Conservation (phyloP, 2,113 vertebrate genomes). For the Corythornis cristatus region DNA sequence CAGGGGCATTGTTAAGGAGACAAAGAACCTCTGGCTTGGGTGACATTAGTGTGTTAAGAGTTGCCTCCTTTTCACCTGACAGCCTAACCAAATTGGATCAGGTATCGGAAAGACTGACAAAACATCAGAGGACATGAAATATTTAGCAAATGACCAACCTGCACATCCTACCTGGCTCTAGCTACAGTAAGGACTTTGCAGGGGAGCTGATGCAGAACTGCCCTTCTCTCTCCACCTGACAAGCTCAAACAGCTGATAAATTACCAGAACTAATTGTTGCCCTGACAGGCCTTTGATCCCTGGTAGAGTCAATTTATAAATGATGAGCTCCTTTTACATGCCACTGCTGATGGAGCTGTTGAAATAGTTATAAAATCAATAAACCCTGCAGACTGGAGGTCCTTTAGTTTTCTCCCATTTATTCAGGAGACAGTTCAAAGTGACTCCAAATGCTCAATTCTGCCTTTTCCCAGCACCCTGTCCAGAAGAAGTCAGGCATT, state of each 20-base stretch:
- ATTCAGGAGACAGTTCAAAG: slow-evolving; percentile 24
- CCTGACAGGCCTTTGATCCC: slow-evolving; percentile 41
- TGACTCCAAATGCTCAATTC: neutral
- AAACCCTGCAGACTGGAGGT: neutral
- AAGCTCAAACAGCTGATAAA: slow-evolving; percentile 41
- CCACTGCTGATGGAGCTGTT: neutral
- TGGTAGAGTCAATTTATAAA: slow-evolving; percentile 21
- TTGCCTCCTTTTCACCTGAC: slow-evolving; percentile 1
- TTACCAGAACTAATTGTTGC: slow-evolving; percentile 30
- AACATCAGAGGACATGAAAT: neutral
- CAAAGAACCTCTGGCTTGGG: neutral
- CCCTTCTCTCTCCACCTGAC: slow-evolving; percentile 36
- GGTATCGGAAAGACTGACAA: neutral
- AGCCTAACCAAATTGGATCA: neutral
- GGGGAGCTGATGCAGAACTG: slow-evolving; percentile 37
- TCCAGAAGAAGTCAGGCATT: neutral
- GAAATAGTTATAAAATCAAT: slow-evolving; percentile 20
- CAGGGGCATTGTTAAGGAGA: neutral
- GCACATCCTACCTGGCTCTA: neutral
- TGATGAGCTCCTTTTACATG: slow-evolving; percentile 2
- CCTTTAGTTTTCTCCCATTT: neutral
- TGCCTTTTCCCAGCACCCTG: neutral
- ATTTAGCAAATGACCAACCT: neutral
- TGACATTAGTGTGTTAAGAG: neutral
- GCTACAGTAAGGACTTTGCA: neutral